Conservation (phyloP, 2,113 vertebrate genomes). For the Rostratula benghalensis region DNA sequence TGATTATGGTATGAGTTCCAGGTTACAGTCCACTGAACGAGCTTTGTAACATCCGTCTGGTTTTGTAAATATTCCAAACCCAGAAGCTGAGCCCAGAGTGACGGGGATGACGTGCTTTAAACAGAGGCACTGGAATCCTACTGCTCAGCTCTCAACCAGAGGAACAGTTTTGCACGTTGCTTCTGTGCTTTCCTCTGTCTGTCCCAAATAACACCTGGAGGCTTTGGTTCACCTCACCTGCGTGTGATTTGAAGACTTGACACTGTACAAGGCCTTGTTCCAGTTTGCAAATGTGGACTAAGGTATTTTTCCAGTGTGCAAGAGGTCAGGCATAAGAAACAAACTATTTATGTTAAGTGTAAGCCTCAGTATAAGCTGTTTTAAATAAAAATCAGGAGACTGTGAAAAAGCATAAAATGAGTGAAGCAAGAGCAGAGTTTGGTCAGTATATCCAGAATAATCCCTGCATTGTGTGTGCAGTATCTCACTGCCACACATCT, state of each 20-base stretch:
- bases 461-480: background rate
- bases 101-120: background rate
- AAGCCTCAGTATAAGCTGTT: background rate
- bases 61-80: constrained; percentile 19
- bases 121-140: background rate
- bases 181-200: background rate
- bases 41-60: background rate
- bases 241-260: background rate
- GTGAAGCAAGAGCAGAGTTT: background rate
- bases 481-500: background rate
- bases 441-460: background rate
- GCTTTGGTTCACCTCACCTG: background rate
- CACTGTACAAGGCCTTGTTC: fast-evolving
- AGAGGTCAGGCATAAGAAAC: background rate
- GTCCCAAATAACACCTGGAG: background rate
- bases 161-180: background rate
- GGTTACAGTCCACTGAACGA: background rate
- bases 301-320: background rate
- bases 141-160: background rate
- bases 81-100: background rate
- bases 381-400: background rate
- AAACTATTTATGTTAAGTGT: background rate
- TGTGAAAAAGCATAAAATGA: background rate
- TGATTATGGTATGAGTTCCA: constrained; percentile 21
- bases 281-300: background rate